Conservation (phyloP, 1,140 invertebrate species). For the Temnothorax longispinosus region DNA sequence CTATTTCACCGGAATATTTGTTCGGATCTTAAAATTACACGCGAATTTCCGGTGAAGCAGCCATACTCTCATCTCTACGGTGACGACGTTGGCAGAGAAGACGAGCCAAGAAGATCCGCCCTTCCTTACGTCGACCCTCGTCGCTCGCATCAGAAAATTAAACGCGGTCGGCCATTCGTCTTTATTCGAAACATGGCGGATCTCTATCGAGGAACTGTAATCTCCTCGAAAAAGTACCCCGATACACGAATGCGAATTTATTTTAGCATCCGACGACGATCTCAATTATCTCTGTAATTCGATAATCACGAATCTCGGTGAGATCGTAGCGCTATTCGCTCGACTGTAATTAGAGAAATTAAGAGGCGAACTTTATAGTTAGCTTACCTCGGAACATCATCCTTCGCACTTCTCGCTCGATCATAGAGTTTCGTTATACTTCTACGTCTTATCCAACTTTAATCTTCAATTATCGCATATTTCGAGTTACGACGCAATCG, state of each 20-base stretch:
- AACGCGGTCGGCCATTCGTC: conserved; percentile 57
- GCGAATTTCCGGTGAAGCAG: conserved; percentile 14
- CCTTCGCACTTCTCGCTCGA: background rate
- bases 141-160: conserved; percentile 57
- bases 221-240: background rate
- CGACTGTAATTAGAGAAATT: conserved; percentile 27
- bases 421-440: background rate
- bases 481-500: background rate
- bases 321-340: conserved; percentile 1
- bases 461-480: conserved; percentile 10
- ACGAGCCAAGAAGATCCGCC: conserved; percentile 57
- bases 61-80: conserved; percentile 48
- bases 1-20: background rate
- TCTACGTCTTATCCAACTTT: background rate
- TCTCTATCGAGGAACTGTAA: conserved; percentile 31
- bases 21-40: conserved; percentile 23
- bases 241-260: background rate
- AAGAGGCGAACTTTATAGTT: background rate
- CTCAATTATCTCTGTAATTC: background rate
- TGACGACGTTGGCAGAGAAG: conserved; percentile 46
- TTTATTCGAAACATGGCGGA: conserved; percentile 48
- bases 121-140: conserved; percentile 46
- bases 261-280: background rate
- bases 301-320: conserved; percentile 30
- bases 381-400: background rate